Percentiles rank a stretch among this genome's conserved stretches.
These are phyloP conservation scores for Conus betulinus DNA, from an alignment of 1,140 invertebrate species.

Conservation along the genomic window DNA sequence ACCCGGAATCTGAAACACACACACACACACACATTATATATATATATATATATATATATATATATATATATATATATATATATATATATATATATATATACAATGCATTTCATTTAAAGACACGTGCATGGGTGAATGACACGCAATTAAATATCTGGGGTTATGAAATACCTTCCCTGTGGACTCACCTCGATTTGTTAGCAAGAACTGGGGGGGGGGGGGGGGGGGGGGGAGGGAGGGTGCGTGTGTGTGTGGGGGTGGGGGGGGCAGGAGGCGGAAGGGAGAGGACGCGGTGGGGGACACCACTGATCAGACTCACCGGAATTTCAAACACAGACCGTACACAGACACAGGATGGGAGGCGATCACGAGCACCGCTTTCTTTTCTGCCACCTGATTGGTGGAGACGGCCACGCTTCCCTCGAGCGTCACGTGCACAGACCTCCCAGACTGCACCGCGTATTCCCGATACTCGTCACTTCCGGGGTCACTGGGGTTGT, in stretches of 20 bases:
- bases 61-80: neutral
- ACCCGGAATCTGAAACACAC: too few species aligned
- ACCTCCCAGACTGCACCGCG: constrained; percentile 8
- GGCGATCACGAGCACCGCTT: constrained; percentile 30
- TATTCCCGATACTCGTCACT: neutral
- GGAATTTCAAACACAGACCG: neutral
- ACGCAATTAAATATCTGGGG: too few species aligned
- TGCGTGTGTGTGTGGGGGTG: too few species aligned
- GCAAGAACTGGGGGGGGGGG: neutral
- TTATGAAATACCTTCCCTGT: too few species aligned
- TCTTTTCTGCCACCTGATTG: constrained; percentile 13
- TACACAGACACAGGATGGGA: constrained; percentile 24
- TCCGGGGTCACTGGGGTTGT: constrained; percentile 4
- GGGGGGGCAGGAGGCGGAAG: too few species aligned
- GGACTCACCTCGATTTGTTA: too few species aligned
- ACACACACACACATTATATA: too few species aligned
- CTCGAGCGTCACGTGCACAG: constrained; percentile 1
- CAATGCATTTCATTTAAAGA: too few species aligned
- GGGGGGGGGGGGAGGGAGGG: too few species aligned
- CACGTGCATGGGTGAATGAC: too few species aligned
- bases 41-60: neutral
- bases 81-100: neutral
- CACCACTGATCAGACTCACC: neutral
- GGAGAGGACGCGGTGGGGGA: too few species aligned
- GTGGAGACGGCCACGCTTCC: neutral